A percentile compares a stretch with the other conserved stretches of the same genome.
phyloP scores from a whole-genome alignment of 2,113 vertebrate species.

The Ctenodactylus gundi region DNA sequence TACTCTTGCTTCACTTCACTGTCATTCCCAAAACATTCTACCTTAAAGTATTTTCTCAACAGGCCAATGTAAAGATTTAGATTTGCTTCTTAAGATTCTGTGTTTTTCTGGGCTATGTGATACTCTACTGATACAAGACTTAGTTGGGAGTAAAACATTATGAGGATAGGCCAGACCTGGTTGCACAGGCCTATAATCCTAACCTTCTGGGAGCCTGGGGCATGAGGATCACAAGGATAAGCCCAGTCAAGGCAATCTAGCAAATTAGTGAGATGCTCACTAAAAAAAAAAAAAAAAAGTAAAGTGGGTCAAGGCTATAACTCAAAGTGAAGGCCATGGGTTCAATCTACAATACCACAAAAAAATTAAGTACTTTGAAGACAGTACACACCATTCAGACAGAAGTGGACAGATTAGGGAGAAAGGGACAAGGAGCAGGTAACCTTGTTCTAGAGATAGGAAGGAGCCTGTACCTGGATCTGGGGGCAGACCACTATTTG shows the following conservation, averaged over 20 bases:
- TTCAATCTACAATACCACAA: too few species aligned
- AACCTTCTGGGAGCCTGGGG: too few species aligned
- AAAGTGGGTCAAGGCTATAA: too few species aligned
- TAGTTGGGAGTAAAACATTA: neutral
- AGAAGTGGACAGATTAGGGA: neutral
- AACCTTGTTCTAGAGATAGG: accelerated
- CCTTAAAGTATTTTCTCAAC: neutral
- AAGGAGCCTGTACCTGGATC: accelerated
- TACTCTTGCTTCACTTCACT: neutral
- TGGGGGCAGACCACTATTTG: neutral
- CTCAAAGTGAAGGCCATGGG: too few species aligned
- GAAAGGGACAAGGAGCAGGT: neutral
- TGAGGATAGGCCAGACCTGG: too few species aligned
- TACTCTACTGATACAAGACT: neutral
- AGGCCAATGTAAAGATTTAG: neutral
- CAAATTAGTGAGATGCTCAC: too few species aligned
- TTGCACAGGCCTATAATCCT: too few species aligned
- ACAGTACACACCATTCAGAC: neutral
- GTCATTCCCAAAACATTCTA: accelerated
- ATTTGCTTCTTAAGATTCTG: neutral
- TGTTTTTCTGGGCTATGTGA: neutral
- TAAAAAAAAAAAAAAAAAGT: too few species aligned
- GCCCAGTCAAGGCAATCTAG: too few species aligned
- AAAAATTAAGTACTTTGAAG: too few species aligned
- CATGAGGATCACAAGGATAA: too few species aligned